Percentiles rank a stretch among this genome's conserved stretches.
Evolutionary conservation across 2,113 vertebrate genomes (phyloP).

Genomic region (Mus musculus): DNA sequence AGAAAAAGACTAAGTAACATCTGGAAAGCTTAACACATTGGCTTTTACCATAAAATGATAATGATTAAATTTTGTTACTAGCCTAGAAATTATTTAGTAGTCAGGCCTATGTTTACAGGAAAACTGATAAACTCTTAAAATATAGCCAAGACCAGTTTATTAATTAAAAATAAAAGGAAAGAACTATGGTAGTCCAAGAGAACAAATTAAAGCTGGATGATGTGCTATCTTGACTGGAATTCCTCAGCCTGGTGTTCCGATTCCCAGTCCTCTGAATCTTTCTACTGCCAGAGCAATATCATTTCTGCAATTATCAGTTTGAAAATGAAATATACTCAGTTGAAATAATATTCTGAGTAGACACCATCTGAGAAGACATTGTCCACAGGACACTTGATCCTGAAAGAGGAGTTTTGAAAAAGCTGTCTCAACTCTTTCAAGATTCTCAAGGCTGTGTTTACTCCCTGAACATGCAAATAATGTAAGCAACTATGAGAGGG

Average conservation of each 20-base stretch:
- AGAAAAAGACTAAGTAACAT: conserved; percentile 33
- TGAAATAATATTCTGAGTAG: conserved; percentile 1
- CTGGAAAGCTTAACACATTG: conserved; percentile 68
- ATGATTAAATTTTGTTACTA: conserved; percentile 56
- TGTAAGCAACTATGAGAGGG: background rate
- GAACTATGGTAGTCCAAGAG: background rate
- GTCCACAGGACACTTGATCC: background rate
- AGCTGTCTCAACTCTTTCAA: background rate
- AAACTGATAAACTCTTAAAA: conserved; percentile 59
- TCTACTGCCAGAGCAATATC: background rate
- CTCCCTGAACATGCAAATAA: background rate
- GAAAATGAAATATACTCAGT: background rate
- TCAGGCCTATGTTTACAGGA: conserved; percentile 49
- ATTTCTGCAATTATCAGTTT: background rate
- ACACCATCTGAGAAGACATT: background rate
- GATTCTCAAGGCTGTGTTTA: background rate
- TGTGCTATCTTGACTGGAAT: background rate
- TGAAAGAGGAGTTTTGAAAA: conserved; percentile 14
- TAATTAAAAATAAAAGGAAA: background rate
- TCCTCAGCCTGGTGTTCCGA: background rate
- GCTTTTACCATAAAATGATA: conserved; percentile 50
- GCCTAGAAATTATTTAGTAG: conserved; percentile 58
- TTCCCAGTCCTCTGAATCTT: background rate
- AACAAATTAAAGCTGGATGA: background rate
- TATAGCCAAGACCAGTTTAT: background rate